Evolutionary conservation across 2,113 vertebrate genomes (phyloP), one percentile per base, ranked within the genome.

Genomic region (Proteles cristata): DNA sequence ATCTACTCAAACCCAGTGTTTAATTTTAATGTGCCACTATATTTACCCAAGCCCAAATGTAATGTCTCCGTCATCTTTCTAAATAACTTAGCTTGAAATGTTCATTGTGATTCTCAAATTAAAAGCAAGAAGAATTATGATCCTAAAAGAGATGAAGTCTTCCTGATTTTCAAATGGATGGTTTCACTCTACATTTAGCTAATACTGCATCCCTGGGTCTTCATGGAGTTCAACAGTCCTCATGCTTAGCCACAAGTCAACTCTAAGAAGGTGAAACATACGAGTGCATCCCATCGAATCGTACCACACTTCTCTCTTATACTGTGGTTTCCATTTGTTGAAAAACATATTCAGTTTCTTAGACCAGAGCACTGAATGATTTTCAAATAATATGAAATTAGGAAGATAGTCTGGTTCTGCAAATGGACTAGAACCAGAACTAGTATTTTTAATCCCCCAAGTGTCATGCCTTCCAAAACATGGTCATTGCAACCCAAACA

Each of bases 31-130:
- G 69, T 94, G 94, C 76, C 92, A 95, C 92, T 98, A 93, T 96
- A 96, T 97, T 97, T 97, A 97, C 80, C 92, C 94, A 96, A 95
- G 94, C 90, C 94, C 96, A 97, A 98, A 96, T 97, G 50, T 96
- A 97, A 96, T 95, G 96, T 92, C 79, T 87, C 90, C 58, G 69
- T 96, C 92, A 96, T 97, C 95, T 92, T 97, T 97, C 92, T 95
- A 97, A 97, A 97, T 97, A 94, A 91, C 90, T 96, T 83, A 76
- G 80, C 87, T 97, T 90, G 17, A 96, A 97, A 96, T 95, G 90
- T 77, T 94, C 76, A 95, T 95, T 91, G 84, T 94, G 93, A 84
- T 90, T 94, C 96, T 96, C 88, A 96, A 89, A 96, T 95, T 93
- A 91, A 98, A 96, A 92, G 73, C 76, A 93, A 69, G 53, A 93